These are phyloP conservation scores for Aromia moschata DNA, from an alignment of 2,888 invertebrate species.

Conservation along the genomic window DNA sequence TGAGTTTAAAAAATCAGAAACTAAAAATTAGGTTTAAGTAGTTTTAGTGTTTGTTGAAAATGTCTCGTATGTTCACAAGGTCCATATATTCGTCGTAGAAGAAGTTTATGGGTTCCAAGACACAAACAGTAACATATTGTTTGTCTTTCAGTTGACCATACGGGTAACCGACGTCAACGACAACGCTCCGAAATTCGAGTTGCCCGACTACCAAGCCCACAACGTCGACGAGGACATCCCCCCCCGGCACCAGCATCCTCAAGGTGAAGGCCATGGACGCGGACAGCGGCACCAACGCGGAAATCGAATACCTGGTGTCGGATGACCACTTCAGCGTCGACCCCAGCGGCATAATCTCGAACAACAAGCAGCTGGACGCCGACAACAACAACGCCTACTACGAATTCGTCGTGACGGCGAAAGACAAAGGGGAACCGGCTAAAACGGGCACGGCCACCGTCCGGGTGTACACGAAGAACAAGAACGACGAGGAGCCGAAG, in stretches of 20 bases:
- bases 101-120: too few species aligned
- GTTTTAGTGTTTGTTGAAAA: too few species aligned
- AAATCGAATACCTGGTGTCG: slow-evolving; percentile 90
- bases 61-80: too few species aligned
- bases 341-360: slow-evolving; percentile 90
- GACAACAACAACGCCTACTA: slow-evolving; percentile 97
- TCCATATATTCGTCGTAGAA: too few species aligned
- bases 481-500: slow-evolving; percentile 97
- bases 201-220: slow-evolving; percentile 96
- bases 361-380: slow-evolving; percentile 92
- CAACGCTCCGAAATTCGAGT: slow-evolving; percentile 95
- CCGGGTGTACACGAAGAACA: slow-evolving; percentile 95
- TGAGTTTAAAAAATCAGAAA: too few species aligned
- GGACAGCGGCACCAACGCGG: slow-evolving; percentile 94
- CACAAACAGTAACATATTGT: not conserved
- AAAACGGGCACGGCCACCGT: slow-evolving; percentile 94
- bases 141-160: slow-evolving; percentile 80
- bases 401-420: slow-evolving; percentile 92
- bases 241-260: slow-evolving; percentile 88
- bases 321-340: slow-evolving; percentile 96
- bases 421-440: slow-evolving; percentile 93
- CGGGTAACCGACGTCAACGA: slow-evolving; percentile 97
- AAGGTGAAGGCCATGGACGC: slow-evolving; percentile 96
- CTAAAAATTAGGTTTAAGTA: too few species aligned
- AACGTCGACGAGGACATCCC: slow-evolving; percentile 96